Evolutionary conservation across 1,140 invertebrate genomes (phyloP).

Genomic region (Elymnias hypermnestra): DNA sequence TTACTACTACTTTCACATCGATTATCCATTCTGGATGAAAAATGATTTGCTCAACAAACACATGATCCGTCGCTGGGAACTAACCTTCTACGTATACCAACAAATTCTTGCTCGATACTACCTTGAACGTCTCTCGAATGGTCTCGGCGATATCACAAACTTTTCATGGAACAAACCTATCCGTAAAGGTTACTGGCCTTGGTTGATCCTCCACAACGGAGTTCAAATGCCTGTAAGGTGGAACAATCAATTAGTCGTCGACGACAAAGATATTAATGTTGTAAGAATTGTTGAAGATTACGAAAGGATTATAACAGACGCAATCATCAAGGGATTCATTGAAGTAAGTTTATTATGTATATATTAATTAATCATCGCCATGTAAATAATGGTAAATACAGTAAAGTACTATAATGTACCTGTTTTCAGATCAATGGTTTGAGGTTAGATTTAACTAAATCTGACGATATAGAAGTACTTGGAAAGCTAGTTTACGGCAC

Average conservation of each 20-base stretch:
- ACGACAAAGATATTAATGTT: conserved; percentile 66
- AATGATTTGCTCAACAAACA: conserved; percentile 69
- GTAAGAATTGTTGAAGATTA: conserved; percentile 74
- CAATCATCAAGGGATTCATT: conserved; percentile 80
- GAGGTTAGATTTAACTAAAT: conserved; percentile 44
- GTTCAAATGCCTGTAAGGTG: conserved; percentile 79
- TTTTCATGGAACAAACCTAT: conserved; percentile 74
- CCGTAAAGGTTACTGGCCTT: conserved; percentile 78
- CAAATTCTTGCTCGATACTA: conserved; percentile 79
- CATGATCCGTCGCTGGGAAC: conserved; percentile 77
- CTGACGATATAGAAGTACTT: conserved; percentile 51
- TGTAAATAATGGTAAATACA: too few species aligned
- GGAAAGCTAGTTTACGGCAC: conserved; percentile 57
- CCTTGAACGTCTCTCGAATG: conserved; percentile 80
- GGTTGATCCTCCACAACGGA: conserved; percentile 79
- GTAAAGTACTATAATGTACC: too few species aligned
- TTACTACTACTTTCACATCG: conserved; percentile 82
- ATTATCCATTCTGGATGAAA: conserved; percentile 81
- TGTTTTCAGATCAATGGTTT: conserved; percentile 49
- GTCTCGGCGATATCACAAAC: conserved; percentile 74
- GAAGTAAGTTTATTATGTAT: conserved; percentile 39
- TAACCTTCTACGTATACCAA: conserved; percentile 78
- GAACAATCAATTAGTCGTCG: conserved; percentile 75
- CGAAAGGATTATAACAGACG: conserved; percentile 79
- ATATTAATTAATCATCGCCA: background rate